Evolutionary conservation across 1,140 invertebrate species (phyloP).

Genomic region (Drosophila guanche): DNA sequence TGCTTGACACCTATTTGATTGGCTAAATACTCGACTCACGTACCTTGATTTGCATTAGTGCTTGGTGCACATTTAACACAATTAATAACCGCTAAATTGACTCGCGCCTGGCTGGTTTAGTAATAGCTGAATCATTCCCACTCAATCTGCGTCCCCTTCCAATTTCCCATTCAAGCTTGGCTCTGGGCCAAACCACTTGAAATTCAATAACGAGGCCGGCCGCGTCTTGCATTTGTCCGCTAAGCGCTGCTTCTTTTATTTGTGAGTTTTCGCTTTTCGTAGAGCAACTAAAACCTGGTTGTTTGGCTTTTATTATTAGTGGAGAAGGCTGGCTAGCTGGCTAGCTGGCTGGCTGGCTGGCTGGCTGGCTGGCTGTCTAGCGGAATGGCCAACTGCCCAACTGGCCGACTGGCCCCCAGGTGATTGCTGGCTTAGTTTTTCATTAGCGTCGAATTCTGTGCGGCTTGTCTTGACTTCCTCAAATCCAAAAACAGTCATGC

Average conservation of each 20-base stretch:
- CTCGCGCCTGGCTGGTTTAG: conserved; percentile 13
- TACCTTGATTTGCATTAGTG: conserved; percentile 38
- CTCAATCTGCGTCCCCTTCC: no score
- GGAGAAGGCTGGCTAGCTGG: conserved; percentile 12
- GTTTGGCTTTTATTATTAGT: conserved; percentile 30
- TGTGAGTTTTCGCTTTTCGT: conserved; percentile 37
- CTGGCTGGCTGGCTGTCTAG: no score
- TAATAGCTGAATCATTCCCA: conserved; percentile 35
- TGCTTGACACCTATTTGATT: conserved; percentile 4
- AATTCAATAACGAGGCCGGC: conserved; percentile 75
- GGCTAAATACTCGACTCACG: conserved; percentile 9
- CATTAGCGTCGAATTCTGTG: conserved; percentile 42
- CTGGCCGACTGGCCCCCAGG: conserved; percentile 22
- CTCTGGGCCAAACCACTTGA: conserved; percentile 46
- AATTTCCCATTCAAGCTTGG: conserved; percentile 2
- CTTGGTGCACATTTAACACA: conserved; percentile 33
- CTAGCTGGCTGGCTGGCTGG: no score
- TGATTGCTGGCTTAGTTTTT: conserved; percentile 21
- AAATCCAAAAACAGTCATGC: conserved; percentile 10
- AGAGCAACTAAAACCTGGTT: conserved; percentile 25
- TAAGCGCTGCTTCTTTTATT: conserved; percentile 36
- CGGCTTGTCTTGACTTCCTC: conserved; percentile 40
- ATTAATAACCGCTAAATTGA: conserved; percentile 26
- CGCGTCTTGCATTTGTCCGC: conserved; percentile 16
- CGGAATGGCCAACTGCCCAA: no score